Percentiles rank a stretch among this genome's conserved stretches.
Evolutionary conservation across 2,888 invertebrate species (phyloP).

Genomic region (Dryomyza anilis): DNA sequence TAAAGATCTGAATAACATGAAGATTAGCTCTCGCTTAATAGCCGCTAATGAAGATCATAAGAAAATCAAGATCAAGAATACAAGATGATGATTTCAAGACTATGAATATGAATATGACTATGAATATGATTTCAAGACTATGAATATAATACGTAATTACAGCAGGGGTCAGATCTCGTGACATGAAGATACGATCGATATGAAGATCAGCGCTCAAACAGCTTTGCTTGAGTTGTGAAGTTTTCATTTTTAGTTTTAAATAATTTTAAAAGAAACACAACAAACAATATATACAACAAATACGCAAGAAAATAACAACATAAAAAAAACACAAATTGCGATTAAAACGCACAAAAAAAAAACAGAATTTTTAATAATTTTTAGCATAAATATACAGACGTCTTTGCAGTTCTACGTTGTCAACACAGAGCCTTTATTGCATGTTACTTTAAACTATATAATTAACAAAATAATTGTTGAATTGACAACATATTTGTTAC

Average conservation of each 20-base stretch:
- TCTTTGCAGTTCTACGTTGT: background rate
- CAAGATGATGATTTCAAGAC: no score
- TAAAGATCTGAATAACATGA: no score
- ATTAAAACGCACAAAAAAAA: background rate
- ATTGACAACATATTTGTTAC: no score
- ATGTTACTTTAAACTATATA: background rate
- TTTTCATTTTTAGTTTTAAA: constrained; percentile 20
- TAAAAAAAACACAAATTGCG: background rate
- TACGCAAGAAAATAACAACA: background rate
- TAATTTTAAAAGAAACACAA: background rate
- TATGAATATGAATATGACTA: no score
- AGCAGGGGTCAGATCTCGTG: no score
- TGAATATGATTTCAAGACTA: no score
- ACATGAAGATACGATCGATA: no score
- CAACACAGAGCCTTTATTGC: background rate
- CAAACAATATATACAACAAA: background rate
- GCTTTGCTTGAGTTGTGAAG: background rate
- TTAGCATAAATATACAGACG: background rate
- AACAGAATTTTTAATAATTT: background rate
- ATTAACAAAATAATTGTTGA: background rate
- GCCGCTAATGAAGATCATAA: no score
- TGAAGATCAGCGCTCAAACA: no score
- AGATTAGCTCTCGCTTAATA: no score
- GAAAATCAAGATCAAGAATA: no score
- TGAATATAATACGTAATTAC: no score